phyloP scores from a whole-genome alignment of 2,797 vertebrate genomes.

The Heteromormyrus szaboi region DNA sequence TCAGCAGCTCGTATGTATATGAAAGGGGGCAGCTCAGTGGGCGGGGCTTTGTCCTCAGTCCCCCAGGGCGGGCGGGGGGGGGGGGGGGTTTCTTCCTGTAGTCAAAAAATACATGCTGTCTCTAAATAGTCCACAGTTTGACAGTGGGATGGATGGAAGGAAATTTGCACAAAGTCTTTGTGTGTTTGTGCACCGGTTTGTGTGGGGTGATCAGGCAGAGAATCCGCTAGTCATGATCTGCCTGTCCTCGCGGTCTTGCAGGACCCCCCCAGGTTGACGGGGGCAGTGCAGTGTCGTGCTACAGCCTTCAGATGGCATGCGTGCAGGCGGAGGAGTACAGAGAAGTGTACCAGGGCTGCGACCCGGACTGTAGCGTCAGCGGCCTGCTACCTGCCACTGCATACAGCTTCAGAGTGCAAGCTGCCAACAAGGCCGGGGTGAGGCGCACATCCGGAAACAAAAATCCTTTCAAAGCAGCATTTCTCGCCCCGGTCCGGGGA shows the following conservation, averaged over 20 bases:
- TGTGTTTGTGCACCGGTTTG: neutral
- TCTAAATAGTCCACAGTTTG: neutral
- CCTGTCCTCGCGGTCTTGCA: slow-evolving; percentile 33
- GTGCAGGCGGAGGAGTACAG: slow-evolving; percentile 70
- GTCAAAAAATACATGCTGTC: neutral
- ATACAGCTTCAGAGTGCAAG: slow-evolving; percentile 81
- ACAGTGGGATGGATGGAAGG: neutral
- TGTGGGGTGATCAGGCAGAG: neutral
- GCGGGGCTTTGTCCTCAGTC: neutral
- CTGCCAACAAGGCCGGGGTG: slow-evolving; percentile 92
- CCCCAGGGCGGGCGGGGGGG: neutral
- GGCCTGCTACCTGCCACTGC: slow-evolving; percentile 81
- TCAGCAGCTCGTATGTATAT: neutral
- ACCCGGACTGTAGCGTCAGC: slow-evolving; percentile 82
- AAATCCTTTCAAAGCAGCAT: too few species aligned
- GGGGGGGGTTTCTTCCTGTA: neutral
- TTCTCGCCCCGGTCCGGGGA: neutral
- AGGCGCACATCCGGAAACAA: slow-evolving; percentile 32
- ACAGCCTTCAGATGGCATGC: slow-evolving; percentile 75
- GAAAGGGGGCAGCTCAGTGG: neutral
- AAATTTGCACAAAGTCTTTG: neutral
- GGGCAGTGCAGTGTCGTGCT: slow-evolving; percentile 77
- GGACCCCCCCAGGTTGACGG: slow-evolving; percentile 79
- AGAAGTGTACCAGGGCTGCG: slow-evolving; percentile 85
- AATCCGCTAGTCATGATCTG: neutral